Evolutionary conservation across 2,113 vertebrate species (phyloP).

Genomic region (Anoura caudifer): DNA sequence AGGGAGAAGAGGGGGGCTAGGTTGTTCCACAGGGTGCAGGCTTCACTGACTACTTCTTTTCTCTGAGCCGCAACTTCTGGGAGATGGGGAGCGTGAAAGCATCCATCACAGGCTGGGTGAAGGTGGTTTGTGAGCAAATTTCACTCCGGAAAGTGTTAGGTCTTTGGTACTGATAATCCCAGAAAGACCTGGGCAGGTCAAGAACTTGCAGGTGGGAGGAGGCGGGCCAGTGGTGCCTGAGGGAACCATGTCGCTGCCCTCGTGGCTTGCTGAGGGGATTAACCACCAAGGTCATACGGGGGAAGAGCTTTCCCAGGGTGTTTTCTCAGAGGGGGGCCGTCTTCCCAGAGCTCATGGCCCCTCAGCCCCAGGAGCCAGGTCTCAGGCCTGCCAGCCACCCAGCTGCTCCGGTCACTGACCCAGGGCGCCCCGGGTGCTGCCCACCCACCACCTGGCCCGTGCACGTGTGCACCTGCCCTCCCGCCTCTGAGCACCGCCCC

Average conservation of each 20-base stretch:
- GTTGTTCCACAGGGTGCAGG: fast-evolving
- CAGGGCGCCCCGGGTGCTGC: neutral
- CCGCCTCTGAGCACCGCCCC: neutral
- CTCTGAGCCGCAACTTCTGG: neutral
- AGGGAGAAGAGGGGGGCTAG: neutral
- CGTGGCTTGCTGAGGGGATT: neutral
- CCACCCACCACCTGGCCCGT: too few relatives aligned
- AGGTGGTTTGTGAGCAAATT: neutral
- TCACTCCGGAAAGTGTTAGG: neutral
- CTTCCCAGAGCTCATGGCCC: neutral
- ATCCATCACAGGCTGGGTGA: neutral
- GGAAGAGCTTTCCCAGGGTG: neutral
- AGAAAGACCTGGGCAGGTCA: neutral
- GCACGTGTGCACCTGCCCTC: fast-evolving
- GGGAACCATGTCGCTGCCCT: neutral
- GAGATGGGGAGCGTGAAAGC: neutral
- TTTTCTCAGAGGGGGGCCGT: neutral
- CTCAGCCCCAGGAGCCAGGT: neutral
- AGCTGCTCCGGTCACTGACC: neutral
- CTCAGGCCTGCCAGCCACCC: neutral
- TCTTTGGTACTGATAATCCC: neutral
- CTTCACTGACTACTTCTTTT: neutral
- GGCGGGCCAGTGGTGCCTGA: neutral
- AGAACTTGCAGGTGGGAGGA: neutral
- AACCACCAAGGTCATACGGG: neutral